phyloP scores from a whole-genome alignment of 2,888 invertebrate genomes.

The Aphidoletes aphidimyza region DNA sequence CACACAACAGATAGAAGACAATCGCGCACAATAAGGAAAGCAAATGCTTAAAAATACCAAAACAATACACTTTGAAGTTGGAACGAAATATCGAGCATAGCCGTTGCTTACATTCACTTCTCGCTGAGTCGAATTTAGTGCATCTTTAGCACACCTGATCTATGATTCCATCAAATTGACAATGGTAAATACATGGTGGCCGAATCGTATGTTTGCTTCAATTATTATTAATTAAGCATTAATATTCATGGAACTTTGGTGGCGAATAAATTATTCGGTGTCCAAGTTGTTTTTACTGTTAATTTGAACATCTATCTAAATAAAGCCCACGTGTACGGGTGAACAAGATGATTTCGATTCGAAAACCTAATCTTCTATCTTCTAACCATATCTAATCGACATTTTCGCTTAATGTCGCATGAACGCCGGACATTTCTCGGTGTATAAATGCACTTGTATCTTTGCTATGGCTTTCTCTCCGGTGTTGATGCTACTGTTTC shows the following conservation, averaged over 20 bases:
- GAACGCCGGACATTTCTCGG: neutral
- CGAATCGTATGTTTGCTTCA: conserved; percentile 19
- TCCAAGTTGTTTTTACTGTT: conserved; percentile 44
- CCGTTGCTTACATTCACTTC: too few relatives aligned
- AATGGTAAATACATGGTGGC: neutral
- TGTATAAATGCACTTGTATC: neutral
- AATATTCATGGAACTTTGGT: conserved; percentile 44
- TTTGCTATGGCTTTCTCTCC: neutral
- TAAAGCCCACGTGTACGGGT: conserved; percentile 18
- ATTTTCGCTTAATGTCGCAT: conserved; percentile 47
- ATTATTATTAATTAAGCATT: conserved; percentile 51
- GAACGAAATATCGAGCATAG: too few relatives aligned
- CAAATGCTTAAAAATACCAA: too few relatives aligned
- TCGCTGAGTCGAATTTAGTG: too few relatives aligned
- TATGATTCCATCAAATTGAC: conserved; percentile 18
- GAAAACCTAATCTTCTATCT: conserved; percentile 38
- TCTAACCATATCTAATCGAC: conserved; percentile 36
- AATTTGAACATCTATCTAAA: conserved; percentile 47
- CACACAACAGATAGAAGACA: too few relatives aligned
- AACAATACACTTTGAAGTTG: too few relatives aligned
- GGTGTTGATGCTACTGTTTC: neutral
- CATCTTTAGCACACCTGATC: conserved; percentile 25
- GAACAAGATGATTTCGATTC: neutral
- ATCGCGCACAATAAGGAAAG: too few relatives aligned
- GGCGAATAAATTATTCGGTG: conserved; percentile 31